phyloP scores from a whole-genome alignment of 2,888 invertebrate genomes.

The Agonopterix heracliana region DNA sequence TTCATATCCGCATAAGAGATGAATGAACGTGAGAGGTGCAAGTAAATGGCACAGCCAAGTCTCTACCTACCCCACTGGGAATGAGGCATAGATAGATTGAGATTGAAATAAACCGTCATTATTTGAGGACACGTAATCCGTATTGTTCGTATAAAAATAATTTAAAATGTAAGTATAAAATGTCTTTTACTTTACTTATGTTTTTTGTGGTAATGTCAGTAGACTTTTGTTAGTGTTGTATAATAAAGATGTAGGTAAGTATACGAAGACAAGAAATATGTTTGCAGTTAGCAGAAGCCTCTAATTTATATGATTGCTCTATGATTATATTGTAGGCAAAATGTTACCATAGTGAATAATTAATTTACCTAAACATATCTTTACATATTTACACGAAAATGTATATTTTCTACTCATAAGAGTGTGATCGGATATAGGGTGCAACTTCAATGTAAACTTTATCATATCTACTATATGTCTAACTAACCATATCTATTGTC shows the following conservation, averaged over 20 bases:
- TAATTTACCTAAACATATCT: constrained; percentile 63
- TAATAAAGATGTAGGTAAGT: neutral
- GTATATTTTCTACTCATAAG: constrained; percentile 54
- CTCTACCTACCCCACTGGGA: too few species aligned
- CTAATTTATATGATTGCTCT: constrained; percentile 7
- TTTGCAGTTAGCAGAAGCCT: neutral
- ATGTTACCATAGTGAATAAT: constrained; percentile 66
- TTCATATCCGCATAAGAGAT: too few species aligned
- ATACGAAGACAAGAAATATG: constrained; percentile 1
- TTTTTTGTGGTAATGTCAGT: too few species aligned
- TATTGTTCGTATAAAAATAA: too few species aligned
- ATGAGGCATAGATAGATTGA: too few species aligned
- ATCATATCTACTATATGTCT: constrained; percentile 37
- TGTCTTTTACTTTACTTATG: too few species aligned
- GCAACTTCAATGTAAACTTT: constrained; percentile 37
- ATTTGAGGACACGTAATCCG: too few species aligned
- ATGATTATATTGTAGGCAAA: constrained; percentile 48
- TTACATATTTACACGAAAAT: constrained; percentile 55
- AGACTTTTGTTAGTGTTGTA: too few species aligned
- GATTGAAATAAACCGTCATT: too few species aligned
- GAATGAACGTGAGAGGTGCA: too few species aligned
- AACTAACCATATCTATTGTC: constrained; percentile 44
- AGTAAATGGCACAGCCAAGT: too few species aligned
- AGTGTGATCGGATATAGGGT: constrained; percentile 53
- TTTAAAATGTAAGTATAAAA: too few species aligned